Evolutionary conservation across 2,888 invertebrate genomes (phyloP).

Genomic region (Mystacides longicornis): DNA sequence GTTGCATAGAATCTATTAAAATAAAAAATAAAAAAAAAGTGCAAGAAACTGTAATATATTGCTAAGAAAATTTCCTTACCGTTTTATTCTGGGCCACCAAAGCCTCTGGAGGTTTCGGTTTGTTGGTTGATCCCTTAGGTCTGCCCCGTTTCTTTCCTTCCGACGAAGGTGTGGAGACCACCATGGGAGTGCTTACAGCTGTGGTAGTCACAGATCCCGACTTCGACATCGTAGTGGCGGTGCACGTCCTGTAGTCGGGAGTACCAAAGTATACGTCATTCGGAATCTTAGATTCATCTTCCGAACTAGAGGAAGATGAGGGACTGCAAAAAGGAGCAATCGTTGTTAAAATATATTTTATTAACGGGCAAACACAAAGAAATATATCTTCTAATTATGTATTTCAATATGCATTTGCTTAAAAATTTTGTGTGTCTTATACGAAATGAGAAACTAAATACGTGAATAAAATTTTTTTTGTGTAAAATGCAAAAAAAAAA

Average conservation of each 20-base stretch:
- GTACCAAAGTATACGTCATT: conserved; percentile 27
- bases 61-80: background rate
- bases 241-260: conserved; percentile 21
- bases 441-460: too few species aligned
- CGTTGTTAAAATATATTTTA: background rate
- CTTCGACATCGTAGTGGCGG: background rate
- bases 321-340: conserved; percentile 16
- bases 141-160: conserved; percentile 47
- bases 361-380: too few species aligned
- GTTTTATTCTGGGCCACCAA: conserved; percentile 24
- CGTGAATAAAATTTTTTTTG: too few species aligned
- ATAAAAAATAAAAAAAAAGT: too few species aligned
- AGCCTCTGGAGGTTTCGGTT: conserved; percentile 36
- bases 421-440: too few species aligned
- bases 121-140: conserved; percentile 48
- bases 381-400: too few species aligned
- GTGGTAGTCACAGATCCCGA: conserved; percentile 5
- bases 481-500: too few species aligned
- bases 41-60: too few species aligned
- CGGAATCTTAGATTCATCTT: conserved; percentile 26
- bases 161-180: background rate
- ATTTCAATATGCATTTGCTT: too few species aligned
- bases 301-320: conserved; percentile 20
- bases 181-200: background rate
- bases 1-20: too few species aligned